These are phyloP conservation scores for Melospiza melodia DNA, from an alignment of 2,113 vertebrate species.

Conservation along the genomic window DNA sequence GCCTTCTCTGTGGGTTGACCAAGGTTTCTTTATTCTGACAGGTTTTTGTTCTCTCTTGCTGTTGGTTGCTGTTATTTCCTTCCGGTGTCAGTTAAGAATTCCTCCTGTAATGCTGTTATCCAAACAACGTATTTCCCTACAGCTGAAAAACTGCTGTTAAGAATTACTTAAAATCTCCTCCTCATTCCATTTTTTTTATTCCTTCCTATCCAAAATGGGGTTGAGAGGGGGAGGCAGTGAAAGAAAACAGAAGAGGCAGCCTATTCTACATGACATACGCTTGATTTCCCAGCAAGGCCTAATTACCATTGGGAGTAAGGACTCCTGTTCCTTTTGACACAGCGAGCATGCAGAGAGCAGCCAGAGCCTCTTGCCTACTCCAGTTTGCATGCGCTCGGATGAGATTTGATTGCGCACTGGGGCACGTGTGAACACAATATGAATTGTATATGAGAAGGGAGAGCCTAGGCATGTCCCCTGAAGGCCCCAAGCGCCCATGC, in stretches of 20 bases:
- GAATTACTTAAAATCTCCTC: background rate
- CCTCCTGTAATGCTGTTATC: background rate
- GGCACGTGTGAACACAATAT: background rate
- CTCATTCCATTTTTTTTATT: background rate
- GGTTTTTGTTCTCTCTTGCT: constrained; percentile 1
- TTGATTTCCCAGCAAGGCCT: constrained; percentile 11
- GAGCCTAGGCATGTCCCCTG: background rate
- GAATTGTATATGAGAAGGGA: constrained; percentile 1
- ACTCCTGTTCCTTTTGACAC: background rate
- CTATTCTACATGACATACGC: background rate
- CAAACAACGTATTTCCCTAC: background rate
- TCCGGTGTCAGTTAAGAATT: background rate
- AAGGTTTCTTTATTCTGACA: constrained; percentile 14
- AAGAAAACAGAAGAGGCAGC: background rate
- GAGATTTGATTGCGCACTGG: background rate
- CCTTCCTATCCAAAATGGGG: background rate
- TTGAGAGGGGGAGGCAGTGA: background rate
- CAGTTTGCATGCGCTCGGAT: background rate
- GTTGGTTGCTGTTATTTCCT: background rate
- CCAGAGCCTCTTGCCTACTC: background rate
- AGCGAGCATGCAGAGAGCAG: background rate
- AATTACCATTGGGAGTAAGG: constrained; percentile 18
- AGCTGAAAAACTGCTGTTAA: background rate
- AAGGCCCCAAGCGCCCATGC: background rate
- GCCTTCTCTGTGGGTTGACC: background rate